Conservation (phyloP, 2,797 vertebrate genomes). For the Morelia viridis region DNA sequence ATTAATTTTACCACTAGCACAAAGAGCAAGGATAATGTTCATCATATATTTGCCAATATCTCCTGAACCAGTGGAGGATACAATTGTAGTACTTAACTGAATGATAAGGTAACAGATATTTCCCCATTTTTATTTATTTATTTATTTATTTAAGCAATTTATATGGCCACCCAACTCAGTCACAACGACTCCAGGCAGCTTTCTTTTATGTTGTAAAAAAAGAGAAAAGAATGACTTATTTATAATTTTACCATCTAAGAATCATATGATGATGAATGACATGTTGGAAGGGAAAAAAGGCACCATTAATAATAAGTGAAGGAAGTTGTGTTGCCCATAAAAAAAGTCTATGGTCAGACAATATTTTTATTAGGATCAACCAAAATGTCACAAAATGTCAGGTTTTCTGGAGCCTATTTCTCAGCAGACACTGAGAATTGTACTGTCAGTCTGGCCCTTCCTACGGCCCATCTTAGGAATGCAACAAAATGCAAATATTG, state of each 20-base stretch:
- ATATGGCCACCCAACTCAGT: too few relatives aligned
- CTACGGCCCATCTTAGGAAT: not conserved
- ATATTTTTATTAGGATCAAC: not conserved
- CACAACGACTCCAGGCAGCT: too few relatives aligned
- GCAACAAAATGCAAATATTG: not conserved
- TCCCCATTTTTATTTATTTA: not conserved
- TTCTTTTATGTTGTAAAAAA: not conserved
- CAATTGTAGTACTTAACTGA: not conserved
- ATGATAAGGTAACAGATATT: conserved; percentile 11
- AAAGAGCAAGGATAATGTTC: conserved; percentile 8
- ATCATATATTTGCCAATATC: not conserved
- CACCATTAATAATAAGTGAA: not conserved
- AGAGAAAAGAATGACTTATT: not conserved
- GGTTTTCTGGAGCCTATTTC: not conserved
- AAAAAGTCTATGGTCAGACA: not conserved
- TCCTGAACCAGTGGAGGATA: conserved; percentile 9
- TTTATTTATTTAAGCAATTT: too few relatives aligned
- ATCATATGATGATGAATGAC: not conserved
- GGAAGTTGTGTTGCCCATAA: not conserved
- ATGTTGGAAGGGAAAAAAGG: not conserved
- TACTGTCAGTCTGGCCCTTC: not conserved
- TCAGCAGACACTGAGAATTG: not conserved
- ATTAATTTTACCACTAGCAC: conserved; percentile 36
- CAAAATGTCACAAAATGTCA: not conserved
- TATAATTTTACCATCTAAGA: conserved; percentile 6